These are phyloP conservation scores for Acanthosoma haemorrhoidale DNA, from an alignment of 2,888 invertebrate genomes.

Conservation along the genomic window DNA sequence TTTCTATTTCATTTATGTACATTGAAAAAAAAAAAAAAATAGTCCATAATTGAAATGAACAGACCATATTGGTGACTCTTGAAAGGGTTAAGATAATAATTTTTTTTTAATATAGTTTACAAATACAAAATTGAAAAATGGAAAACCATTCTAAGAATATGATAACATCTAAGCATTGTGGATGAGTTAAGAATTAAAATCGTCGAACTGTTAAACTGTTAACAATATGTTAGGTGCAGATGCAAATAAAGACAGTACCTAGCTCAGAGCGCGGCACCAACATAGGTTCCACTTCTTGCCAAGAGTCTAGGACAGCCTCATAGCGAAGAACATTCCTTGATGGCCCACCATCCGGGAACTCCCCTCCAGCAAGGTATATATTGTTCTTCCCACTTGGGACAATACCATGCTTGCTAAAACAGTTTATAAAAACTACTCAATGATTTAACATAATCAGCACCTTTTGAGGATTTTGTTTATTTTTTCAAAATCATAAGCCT, in stretches of 20 bases:
- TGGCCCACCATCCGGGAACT: conserved; percentile 51
- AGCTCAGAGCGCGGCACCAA: conserved; percentile 50
- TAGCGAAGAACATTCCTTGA: conserved; percentile 49
- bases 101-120: no score
- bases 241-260: conserved; percentile 42
- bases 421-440: not conserved
- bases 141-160: no score
- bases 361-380: conserved; percentile 50
- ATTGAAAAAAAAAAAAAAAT: no score
- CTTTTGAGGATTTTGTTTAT: not conserved
- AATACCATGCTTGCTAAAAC: conserved; percentile 49
- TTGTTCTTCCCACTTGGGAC: conserved; percentile 49
- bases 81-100: no score
- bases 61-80: no score
- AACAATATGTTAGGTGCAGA: not conserved
- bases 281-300: conserved; percentile 52
- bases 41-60: no score
- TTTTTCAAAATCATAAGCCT: no score
- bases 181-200: no score
- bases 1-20: no score
- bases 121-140: no score
- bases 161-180: no score
- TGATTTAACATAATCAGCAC: not conserved
- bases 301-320: conserved; percentile 48
- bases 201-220: no score